Conservation (phyloP, 2,113 vertebrate genomes). For the Pteruthius melanotis region DNA sequence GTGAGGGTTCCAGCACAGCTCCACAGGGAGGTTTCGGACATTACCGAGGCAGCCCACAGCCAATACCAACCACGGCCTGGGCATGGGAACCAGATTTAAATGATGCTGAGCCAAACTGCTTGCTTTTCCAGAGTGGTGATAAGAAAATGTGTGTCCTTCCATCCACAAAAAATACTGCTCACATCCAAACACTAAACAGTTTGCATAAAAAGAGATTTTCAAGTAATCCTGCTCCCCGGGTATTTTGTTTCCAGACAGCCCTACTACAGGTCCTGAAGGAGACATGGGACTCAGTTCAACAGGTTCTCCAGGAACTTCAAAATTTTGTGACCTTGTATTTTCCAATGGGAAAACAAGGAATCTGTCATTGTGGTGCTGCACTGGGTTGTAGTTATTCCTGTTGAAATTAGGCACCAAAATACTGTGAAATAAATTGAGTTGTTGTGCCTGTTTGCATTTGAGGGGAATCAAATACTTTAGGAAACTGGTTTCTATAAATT, state of each 20-base stretch:
- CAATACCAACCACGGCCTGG: rapidly evolving
- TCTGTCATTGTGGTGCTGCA: background rate
- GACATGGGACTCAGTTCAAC: background rate
- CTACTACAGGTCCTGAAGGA: background rate
- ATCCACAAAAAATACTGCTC: background rate
- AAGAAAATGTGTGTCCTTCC: background rate
- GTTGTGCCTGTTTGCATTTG: background rate
- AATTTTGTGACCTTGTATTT: background rate
- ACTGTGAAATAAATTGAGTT: background rate
- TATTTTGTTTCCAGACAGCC: background rate
- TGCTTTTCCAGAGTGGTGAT: background rate
- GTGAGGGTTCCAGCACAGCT: background rate
- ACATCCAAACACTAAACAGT: background rate
- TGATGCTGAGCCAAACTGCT: background rate
- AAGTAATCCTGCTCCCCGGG: background rate
- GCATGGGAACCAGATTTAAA: background rate
- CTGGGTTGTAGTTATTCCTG: background rate
- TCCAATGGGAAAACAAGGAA: background rate
- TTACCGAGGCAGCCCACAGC: background rate
- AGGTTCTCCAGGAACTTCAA: background rate
- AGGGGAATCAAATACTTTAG: background rate
- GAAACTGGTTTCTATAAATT: background rate
- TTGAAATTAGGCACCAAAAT: background rate
- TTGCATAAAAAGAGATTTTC: background rate
- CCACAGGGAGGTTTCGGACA: background rate